Evolutionary conservation across 1,140 invertebrate species (phyloP), one percentile per base, ranked within the genome.

Genomic region (Hycleus phaleratus): DNA sequence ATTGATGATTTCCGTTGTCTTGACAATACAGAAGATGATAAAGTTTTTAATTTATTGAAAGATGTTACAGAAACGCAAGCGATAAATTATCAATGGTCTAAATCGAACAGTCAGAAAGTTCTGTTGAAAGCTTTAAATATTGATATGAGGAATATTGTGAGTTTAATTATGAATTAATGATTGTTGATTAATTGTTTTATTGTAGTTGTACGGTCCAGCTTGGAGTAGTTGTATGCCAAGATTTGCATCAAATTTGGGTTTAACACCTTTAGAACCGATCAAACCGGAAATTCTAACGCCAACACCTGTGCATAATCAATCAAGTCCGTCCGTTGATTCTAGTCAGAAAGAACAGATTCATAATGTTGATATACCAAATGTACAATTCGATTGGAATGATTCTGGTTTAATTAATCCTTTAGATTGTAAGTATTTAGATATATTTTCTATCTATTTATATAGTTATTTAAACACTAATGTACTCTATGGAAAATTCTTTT

Each of bases 141-240:
- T 65, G 87, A 90, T 78, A 87, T 86, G 3, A 80, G 87, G 59
- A 90, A 91, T 72, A 90, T 91, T 71, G 88, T 90, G 79, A 87
- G 86, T 45, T 51, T 9, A 6, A 47, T 38, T 49, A 48, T 12
- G 4, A 10, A 12, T n/a, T 18, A 46, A 46, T 26, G 4, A 46
- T 25, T 4, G 4, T 26, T 10, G 38, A 32, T 48, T 46, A n/a
- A 8, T 4, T 18, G 42, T 42, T 57, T 26, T 59, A 62, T 75
- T 79, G 26, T 66, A 90, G 87, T 74, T 90, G 56, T 89, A 87
- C 77, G 87, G 86, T 18, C 83, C 86, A 38, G 82, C 86, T 61
- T 89, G 87, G 87, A 87, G 85, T 73, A 74, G 81, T 26, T 82
- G 81, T 40, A 83, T 88, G 77, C 88, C 88, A 42, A 82, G 85